Conservation (phyloP, 2,797 vertebrate species). For the Leptodactylus fallax region DNA sequence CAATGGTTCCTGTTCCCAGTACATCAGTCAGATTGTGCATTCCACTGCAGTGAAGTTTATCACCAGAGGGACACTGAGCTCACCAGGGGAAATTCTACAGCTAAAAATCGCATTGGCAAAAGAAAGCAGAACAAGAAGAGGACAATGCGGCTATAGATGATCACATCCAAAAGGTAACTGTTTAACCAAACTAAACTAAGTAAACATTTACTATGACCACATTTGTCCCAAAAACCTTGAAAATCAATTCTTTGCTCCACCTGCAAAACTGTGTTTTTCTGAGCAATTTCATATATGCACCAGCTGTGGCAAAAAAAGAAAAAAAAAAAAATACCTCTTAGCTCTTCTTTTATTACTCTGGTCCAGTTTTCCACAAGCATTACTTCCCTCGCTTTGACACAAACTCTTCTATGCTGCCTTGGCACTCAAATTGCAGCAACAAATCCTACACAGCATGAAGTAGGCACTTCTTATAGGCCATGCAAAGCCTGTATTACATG, state of each 20-base stretch:
- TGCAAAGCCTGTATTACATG: too few relatives aligned
- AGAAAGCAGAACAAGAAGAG: not conserved
- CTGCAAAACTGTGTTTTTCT: not conserved
- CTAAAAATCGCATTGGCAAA: slow-evolving; percentile 54
- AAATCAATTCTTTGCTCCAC: not conserved
- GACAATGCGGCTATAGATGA: not conserved
- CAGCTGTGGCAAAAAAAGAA: too few relatives aligned
- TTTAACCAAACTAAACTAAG: not conserved
- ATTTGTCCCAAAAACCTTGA: not conserved
- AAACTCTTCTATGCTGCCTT: too few relatives aligned
- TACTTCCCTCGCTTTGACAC: too few relatives aligned
- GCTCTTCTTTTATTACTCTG: too few relatives aligned
- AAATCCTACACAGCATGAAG: too few relatives aligned
- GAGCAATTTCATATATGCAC: too few relatives aligned
- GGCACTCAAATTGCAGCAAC: too few relatives aligned
- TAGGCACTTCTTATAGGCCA: too few relatives aligned
- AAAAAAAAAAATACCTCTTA: too few relatives aligned
- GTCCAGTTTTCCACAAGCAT: too few relatives aligned
- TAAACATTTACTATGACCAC: not conserved
- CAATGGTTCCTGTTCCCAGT: slow-evolving; percentile 28
- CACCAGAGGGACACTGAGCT: slow-evolving; percentile 19
- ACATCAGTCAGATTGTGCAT: slow-evolving; percentile 34
- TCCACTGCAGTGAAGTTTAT: slow-evolving; percentile 13
- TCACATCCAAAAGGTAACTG: too few relatives aligned
- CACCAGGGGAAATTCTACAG: slow-evolving; percentile 54